Conservation (phyloP, 2,888 invertebrate genomes). For the Apeira syringaria region DNA sequence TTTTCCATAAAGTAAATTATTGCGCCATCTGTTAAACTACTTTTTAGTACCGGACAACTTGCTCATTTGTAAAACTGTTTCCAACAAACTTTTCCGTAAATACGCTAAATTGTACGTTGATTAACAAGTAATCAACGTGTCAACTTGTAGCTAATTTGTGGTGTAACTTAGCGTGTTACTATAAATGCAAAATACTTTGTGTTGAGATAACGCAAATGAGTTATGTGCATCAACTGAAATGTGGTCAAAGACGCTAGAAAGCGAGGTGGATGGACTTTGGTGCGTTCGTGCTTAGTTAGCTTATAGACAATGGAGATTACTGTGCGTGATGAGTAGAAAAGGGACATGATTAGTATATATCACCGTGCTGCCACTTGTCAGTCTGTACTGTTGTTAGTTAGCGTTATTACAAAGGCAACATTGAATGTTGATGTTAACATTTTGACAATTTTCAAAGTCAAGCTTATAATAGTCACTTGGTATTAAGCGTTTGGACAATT, state of each 20-base stretch:
- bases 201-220: slow-evolving; percentile 24
- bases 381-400: too few relatives aligned
- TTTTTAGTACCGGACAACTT: too few relatives aligned
- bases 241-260: slow-evolving; percentile 26
- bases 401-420: too few relatives aligned
- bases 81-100: neutral
- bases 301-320: too few relatives aligned
- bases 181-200: slow-evolving; percentile 8
- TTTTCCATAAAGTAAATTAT: too few relatives aligned
- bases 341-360: neutral
- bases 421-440: too few relatives aligned
- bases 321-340: neutral
- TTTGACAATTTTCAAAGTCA: too few relatives aligned
- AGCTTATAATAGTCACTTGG: too few relatives aligned
- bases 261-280: slow-evolving; percentile 22
- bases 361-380: too few relatives aligned
- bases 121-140: slow-evolving; percentile 6
- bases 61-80: too few relatives aligned
- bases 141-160: neutral
- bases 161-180: slow-evolving; percentile 21
- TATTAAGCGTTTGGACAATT: too few relatives aligned
- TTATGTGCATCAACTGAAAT: slow-evolving; percentile 21
- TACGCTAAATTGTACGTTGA: neutral
- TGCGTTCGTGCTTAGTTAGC: slow-evolving; percentile 1
- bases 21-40: too few relatives aligned